phyloP scores from a whole-genome alignment of 2,113 vertebrate genomes.

The Zootoca vivipara region DNA sequence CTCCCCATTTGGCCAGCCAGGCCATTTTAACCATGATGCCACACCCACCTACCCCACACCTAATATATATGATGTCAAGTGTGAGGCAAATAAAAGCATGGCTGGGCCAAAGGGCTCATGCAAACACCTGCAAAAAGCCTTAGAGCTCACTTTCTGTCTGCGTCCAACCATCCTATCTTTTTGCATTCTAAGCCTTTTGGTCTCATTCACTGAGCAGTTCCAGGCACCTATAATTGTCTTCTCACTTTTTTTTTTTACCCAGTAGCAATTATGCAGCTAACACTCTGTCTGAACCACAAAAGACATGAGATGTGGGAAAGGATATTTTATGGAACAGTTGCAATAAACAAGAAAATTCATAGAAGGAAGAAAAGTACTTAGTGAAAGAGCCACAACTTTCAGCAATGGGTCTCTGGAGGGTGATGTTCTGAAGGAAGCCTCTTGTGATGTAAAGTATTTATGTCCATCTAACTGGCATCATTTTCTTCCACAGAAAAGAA shows the following conservation, averaged over 20 bases:
- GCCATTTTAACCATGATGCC: too few relatives aligned
- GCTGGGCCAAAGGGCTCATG: too few relatives aligned
- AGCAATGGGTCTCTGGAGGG: neutral
- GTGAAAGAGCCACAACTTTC: neutral
- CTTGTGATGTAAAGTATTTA: conserved; percentile 9
- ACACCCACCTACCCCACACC: too few relatives aligned
- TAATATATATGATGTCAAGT: too few relatives aligned
- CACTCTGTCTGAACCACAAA: neutral
- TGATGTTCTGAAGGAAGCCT: neutral
- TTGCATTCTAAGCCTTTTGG: neutral
- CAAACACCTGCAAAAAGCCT: neutral
- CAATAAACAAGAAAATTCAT: conserved; percentile 12
- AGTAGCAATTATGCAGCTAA: neutral
- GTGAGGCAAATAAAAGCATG: too few relatives aligned
- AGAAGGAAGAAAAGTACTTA: neutral
- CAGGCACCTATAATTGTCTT: neutral
- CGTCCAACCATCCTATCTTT: neutral
- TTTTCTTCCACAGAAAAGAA: neutral
- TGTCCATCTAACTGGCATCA: neutral
- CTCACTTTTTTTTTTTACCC: neutral
- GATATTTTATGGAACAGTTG: conserved; percentile 15
- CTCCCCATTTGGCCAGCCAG: too few relatives aligned
- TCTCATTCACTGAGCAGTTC: neutral
- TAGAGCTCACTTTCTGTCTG: neutral
- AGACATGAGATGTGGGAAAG: neutral